Evolutionary conservation across 2,888 invertebrate genomes (phyloP).

Genomic region (Eremobia ochroleuca): DNA sequence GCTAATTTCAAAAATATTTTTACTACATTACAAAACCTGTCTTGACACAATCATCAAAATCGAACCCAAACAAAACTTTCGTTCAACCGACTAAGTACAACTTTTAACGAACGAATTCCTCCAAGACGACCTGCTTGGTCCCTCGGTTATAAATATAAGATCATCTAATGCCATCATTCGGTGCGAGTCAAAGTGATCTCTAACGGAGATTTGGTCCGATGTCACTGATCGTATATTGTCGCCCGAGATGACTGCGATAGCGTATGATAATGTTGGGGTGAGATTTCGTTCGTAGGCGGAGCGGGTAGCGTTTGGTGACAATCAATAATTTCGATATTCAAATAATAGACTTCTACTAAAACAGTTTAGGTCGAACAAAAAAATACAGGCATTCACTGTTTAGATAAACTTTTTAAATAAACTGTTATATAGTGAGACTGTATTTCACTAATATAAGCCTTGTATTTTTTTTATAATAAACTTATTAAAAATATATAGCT

Average conservation of each 20-base stretch:
- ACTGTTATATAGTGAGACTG: neutral
- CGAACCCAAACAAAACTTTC: conserved; percentile 24
- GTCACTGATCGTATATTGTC: conserved; percentile 90
- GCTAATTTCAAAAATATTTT: neutral
- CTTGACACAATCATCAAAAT: neutral
- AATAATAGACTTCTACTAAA: neutral
- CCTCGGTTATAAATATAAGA: conserved; percentile 75
- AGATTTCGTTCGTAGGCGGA: conserved; percentile 65
- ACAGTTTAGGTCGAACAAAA: neutral
- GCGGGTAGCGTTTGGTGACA: conserved; percentile 62
- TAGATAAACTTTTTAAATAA: neutral
- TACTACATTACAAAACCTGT: neutral
- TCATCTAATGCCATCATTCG: conserved; percentile 82
- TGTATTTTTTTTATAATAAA: neutral
- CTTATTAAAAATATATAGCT: neutral
- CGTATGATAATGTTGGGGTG: conserved; percentile 76
- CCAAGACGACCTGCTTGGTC: conserved; percentile 56
- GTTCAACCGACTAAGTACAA: conserved; percentile 34
- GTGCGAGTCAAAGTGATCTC: conserved; percentile 85
- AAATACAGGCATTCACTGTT: neutral
- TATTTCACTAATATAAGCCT: neutral
- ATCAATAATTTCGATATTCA: neutral
- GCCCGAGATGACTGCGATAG: conserved; percentile 88
- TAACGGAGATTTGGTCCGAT: conserved; percentile 82
- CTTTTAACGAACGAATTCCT: conserved; percentile 60